Percentiles rank a stretch among this genome's conserved stretches.
These are phyloP conservation scores for Prietella phreatophila DNA, from an alignment of 2,113 vertebrate species.

Conservation along the genomic window DNA sequence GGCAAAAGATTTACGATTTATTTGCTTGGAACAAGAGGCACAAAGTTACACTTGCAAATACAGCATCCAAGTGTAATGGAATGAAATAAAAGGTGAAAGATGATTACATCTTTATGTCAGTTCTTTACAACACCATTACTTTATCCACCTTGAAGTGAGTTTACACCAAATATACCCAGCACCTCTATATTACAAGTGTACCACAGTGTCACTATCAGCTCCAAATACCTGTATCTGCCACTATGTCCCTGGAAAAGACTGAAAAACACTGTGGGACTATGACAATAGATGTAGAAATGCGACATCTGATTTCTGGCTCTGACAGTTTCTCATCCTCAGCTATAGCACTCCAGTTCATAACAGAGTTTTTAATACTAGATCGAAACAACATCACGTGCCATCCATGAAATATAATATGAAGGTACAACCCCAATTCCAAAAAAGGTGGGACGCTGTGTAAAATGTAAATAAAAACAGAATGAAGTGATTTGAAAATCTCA, in stretches of 20 bases:
- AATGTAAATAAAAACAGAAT: no score
- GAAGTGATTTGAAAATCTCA: no score
- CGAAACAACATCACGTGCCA: background rate
- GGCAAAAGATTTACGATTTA: background rate
- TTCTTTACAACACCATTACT: background rate
- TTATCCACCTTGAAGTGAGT: no score
- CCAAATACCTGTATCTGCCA: background rate
- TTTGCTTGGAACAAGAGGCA: background rate
- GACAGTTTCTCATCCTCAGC: background rate
- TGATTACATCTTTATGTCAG: background rate
- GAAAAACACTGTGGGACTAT: no score
- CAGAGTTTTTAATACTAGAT: background rate
- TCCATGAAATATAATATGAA: background rate
- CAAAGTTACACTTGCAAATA: background rate
- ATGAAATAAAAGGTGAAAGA: no score
- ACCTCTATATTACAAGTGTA: background rate
- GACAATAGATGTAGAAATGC: background rate
- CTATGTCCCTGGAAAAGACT: background rate
- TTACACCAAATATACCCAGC: no score
- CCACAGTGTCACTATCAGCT: no score
- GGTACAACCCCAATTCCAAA: no score
- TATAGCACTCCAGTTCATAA: background rate
- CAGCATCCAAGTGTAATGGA: background rate
- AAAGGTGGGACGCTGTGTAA: no score
- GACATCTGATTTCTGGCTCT: background rate